Base-by-base conservation (phyloP, 1,140 invertebrate species). In the Nasonia giraulti region DNA sequence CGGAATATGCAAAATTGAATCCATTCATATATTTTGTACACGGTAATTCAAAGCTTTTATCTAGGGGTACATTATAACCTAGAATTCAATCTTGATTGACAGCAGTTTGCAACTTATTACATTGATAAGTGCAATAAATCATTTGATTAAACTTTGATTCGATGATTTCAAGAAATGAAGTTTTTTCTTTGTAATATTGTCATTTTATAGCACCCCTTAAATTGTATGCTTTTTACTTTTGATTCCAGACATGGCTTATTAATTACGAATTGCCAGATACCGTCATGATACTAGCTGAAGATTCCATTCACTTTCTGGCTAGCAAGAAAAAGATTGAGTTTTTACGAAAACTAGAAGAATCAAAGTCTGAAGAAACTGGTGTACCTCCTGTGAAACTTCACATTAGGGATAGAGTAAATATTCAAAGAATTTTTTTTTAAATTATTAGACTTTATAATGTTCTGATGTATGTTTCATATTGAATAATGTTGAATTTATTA, bases 291-390 rank as follows among this genome's bases (percentile, higher is more conserved):
- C 94, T 99, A 82, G 96, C 97, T 84, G 95, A 98, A 87, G 95
- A 96, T 37, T 95, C 94, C 27, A 96, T 99, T 80, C 95, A 96
- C 90, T 98, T 99, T 89, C 93, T 99, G 37, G 97, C 98, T 0
- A 99, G 98, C 90, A 99, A 99, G 91, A 99, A 99, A 93, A 99
- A 99, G 93, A 98, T 99, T 83, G 98, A 99, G 88, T 99, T 99
- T 93, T 93, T 99, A 11, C 96, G 97, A 87, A 96, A 98, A 89
- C 95, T 99, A n/a, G 98, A 99, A 90, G 96, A 95, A 88, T 95
- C 95, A 14, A 98, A 97, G 92, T 96, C 97, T 87, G 98, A 98
- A 89, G 95, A 96, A 85, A 94, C 96, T 86, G 95, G 95, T 78
- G 93, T 98, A 69, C 97, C 99, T 33, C 94, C 96, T 69, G 95